These are phyloP conservation scores for Zaprionus nigranus DNA, from an alignment of 1,140 invertebrate species.

Conservation along the genomic window DNA sequence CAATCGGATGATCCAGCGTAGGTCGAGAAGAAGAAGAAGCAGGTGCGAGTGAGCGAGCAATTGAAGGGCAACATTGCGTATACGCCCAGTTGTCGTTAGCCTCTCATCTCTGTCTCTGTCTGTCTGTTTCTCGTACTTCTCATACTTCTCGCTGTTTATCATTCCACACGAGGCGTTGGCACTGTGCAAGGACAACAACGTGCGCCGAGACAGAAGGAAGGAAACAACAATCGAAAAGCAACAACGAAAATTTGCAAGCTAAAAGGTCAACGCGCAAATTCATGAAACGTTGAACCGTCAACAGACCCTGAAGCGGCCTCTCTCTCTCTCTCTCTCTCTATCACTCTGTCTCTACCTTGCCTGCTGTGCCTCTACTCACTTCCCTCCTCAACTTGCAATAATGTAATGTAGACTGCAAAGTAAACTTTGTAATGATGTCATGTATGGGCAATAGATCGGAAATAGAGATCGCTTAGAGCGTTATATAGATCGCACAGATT, in stretches of 20 bases:
- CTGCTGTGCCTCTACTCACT: too few species aligned
- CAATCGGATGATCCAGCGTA: slow-evolving; percentile 27
- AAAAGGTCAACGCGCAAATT: slow-evolving; percentile 77
- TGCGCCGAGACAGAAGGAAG: not conserved
- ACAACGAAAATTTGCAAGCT: slow-evolving; percentile 46
- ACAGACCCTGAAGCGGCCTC: slow-evolving; percentile 37
- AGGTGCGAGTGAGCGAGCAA: not conserved
- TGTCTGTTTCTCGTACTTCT: not conserved
- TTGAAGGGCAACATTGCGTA: slow-evolving; percentile 6
- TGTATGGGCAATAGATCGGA: slow-evolving; percentile 27
- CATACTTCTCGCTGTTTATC: not conserved
- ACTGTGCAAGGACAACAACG: slow-evolving; percentile 74
- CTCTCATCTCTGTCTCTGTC: not conserved
- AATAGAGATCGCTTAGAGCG: slow-evolving; percentile 34
- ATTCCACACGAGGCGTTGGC: slow-evolving; percentile 55
- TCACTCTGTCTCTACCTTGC: too few species aligned
- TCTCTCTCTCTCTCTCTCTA: not conserved
- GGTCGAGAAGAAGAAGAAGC: not conserved
- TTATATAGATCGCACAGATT: slow-evolving; percentile 29
- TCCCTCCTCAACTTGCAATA: not conserved
- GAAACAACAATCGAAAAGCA: slow-evolving; percentile 36
- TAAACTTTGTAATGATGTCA: slow-evolving; percentile 77
- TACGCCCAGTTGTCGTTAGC: not conserved
- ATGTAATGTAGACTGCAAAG: slow-evolving; percentile 61
- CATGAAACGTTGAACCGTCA: slow-evolving; percentile 67